Evolutionary conservation across 1,140 invertebrate species (phyloP).

Genomic region (Philaenus spumarius): DNA sequence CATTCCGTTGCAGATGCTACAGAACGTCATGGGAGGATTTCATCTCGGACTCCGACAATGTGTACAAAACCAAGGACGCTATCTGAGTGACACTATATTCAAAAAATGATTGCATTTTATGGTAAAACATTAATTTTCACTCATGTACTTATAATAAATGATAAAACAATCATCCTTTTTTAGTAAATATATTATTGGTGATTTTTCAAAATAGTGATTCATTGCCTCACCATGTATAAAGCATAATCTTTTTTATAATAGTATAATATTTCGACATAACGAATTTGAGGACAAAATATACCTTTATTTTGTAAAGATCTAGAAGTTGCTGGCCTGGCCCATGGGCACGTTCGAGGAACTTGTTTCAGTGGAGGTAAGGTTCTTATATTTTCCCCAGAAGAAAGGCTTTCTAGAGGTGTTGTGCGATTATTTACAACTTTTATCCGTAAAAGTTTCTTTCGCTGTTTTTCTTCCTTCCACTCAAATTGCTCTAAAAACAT

Average conservation of each 20-base stretch:
- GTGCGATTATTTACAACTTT: conserved; percentile 6
- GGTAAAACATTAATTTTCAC: conserved; percentile 23
- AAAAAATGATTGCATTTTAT: conserved; percentile 24
- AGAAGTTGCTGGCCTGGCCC: not conserved
- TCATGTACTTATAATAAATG: conserved; percentile 11
- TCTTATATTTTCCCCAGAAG: not conserved
- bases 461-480: conserved; percentile 8
- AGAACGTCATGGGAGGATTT: not conserved
- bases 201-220: too few species aligned
- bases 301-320: conserved; percentile 1
- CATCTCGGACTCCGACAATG: not conserved
- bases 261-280: too few species aligned
- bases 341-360: not conserved
- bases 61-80: not conserved
- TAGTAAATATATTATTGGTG: too few species aligned
- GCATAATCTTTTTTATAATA: too few species aligned
- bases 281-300: too few species aligned
- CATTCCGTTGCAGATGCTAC: not conserved
- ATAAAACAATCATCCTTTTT: not conserved
- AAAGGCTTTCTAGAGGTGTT: not conserved
- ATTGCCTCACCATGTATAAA: not conserved
- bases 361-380: not conserved
- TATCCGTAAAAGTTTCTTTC: not conserved
- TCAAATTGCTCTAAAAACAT: conserved; percentile 7
- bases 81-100: conserved; percentile 7